Conservation (phyloP, 2,888 invertebrate species). For the Drosophila mimetica region DNA sequence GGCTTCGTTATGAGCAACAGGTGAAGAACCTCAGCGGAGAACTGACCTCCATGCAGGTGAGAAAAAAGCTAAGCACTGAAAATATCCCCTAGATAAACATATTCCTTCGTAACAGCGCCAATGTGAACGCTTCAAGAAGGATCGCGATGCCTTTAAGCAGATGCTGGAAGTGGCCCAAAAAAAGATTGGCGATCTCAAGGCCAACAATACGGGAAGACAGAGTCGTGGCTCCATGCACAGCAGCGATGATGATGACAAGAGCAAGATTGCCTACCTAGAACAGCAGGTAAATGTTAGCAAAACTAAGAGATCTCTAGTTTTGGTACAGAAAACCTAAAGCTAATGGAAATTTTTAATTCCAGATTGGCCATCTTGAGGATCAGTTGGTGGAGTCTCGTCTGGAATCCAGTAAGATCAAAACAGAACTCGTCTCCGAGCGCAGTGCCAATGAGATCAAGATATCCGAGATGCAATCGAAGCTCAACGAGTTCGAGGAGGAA, state of each 20-base stretch:
- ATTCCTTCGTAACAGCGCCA: conserved; percentile 73
- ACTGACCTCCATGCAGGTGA: conserved; percentile 91
- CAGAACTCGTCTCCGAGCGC: conserved; percentile 94
- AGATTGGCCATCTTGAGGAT: conserved; percentile 92
- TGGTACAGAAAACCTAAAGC: too few relatives aligned
- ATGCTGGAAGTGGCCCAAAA: conserved; percentile 95
- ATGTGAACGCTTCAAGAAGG: conserved; percentile 90
- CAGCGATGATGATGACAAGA: conserved; percentile 90
- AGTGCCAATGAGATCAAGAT: conserved; percentile 94
- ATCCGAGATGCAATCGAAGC: conserved; percentile 94
- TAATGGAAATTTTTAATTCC: neutral
- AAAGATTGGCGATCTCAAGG: conserved; percentile 91
- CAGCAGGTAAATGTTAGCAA: conserved; percentile 87
- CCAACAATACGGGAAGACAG: conserved; percentile 85
- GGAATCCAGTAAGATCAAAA: conserved; percentile 92
- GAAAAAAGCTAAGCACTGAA: neutral
- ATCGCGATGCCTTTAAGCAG: conserved; percentile 94
- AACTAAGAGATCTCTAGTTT: too few relatives aligned
- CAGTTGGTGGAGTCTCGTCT: conserved; percentile 93
- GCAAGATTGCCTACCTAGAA: conserved; percentile 90
- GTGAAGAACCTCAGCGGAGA: conserved; percentile 92
- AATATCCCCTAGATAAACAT: neutral
- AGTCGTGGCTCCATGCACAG: conserved; percentile 88
- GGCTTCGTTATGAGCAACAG: conserved; percentile 93
- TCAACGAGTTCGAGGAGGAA: conserved; percentile 91